These are phyloP conservation scores for Homalodisca vitripennis DNA, from an alignment of 1,140 invertebrate species.

Conservation along the genomic window DNA sequence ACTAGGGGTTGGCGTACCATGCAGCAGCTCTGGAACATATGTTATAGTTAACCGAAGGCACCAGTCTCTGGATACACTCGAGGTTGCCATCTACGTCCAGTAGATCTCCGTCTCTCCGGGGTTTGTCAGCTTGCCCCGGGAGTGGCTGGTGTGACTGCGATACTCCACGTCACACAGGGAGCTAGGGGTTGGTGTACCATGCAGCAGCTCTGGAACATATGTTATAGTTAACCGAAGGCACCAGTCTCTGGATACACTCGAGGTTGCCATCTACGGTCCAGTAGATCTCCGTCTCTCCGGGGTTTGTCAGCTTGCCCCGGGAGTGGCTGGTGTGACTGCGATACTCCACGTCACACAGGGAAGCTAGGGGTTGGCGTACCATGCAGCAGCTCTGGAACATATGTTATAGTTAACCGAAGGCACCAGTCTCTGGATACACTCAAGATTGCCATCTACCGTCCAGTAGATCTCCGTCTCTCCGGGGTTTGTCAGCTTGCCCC, in stretches of 20 bases:
- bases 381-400: constrained; percentile 64
- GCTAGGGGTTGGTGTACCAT: constrained; percentile 69
- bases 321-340: constrained; percentile 63
- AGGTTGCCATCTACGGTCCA: constrained; percentile 67
- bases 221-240: constrained; percentile 68
- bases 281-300: constrained; percentile 62
- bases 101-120: constrained; percentile 63
- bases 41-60: too few species aligned
- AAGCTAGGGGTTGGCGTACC: constrained; percentile 70
- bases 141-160: constrained; percentile 63
- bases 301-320: constrained; percentile 62
- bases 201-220: constrained; percentile 65
- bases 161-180: constrained; percentile 71
- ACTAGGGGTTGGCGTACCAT: constrained; percentile 69
- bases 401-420: constrained; percentile 67
- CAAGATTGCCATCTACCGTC: constrained; percentile 64
- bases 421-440: constrained; percentile 69
- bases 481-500: constrained; percentile 63
- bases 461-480: constrained; percentile 63
- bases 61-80: constrained; percentile 67
- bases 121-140: constrained; percentile 61
- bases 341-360: constrained; percentile 70
- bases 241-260: constrained; percentile 67
- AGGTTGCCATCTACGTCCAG: constrained; percentile 66
- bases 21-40: constrained; percentile 60